A percentile compares a stretch with the other conserved stretches of the same genome.
Conservation (phyloP, 2,888 invertebrate genomes). For the Cephus pygmeus region DNA sequence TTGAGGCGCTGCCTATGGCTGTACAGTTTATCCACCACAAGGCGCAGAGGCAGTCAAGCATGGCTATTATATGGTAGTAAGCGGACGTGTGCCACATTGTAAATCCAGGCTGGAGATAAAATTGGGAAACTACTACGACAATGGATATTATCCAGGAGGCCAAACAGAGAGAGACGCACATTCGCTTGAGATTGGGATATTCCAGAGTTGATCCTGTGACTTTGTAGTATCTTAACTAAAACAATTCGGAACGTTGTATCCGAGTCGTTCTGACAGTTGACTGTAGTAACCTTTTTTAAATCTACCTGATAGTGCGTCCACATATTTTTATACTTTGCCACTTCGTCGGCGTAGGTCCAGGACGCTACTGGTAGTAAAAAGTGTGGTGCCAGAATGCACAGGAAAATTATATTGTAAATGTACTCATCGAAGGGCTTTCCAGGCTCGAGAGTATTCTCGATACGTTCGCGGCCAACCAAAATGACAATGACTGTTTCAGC, state of each 20-base stretch:
- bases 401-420: constrained; percentile 79
- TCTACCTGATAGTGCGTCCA: constrained; percentile 80
- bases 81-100: constrained; percentile 79
- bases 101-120: constrained; percentile 79
- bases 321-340: constrained; percentile 82
- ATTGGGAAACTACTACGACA: constrained; percentile 76
- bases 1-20: constrained; percentile 74
- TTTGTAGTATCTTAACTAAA: constrained; percentile 72
- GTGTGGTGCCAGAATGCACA: constrained; percentile 78
- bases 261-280: background rate
- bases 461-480: constrained; percentile 64
- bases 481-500: constrained; percentile 72
- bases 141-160: constrained; percentile 77
- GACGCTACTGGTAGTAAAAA: constrained; percentile 77
- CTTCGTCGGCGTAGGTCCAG: constrained; percentile 78
- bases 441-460: constrained; percentile 56
- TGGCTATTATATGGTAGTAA: constrained; percentile 79
- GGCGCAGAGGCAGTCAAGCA: constrained; percentile 79
- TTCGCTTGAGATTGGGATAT: constrained; percentile 73
- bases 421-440: constrained; percentile 80
- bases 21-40: constrained; percentile 77
- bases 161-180: constrained; percentile 75
- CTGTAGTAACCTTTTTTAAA: background rate
- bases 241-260: constrained; percentile 31
- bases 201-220: constrained; percentile 75